These are phyloP conservation scores for Lycia hirtaria DNA, from an alignment of 2,888 invertebrate genomes.

Conservation along the genomic window DNA sequence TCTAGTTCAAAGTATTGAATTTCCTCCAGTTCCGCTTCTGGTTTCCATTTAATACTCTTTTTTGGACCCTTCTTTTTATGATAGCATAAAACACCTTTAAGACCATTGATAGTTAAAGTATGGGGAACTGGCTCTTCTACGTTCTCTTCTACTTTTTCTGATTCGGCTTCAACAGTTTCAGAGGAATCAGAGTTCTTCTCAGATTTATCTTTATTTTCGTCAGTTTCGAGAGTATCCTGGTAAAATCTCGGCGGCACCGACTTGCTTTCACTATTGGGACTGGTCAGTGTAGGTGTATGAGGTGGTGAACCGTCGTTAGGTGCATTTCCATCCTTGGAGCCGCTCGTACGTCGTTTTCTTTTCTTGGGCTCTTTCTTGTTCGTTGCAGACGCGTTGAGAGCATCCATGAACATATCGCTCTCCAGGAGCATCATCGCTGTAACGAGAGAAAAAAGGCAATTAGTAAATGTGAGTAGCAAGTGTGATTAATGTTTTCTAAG, in stretches of 20 bases:
- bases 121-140: constrained; percentile 72
- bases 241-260: constrained; percentile 92
- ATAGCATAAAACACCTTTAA: constrained; percentile 90
- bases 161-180: constrained; percentile 53
- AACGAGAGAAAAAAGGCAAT: constrained; percentile 59
- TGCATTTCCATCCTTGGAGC: constrained; percentile 87
- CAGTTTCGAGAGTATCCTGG: constrained; percentile 94
- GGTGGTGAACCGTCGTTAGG: constrained; percentile 82
- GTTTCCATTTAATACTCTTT: constrained; percentile 92
- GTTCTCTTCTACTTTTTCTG: constrained; percentile 64
- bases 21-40: constrained; percentile 91
- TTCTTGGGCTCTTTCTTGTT: constrained; percentile 91
- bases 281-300: constrained; percentile 80
- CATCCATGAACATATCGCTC: constrained; percentile 97
- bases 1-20: constrained; percentile 97
- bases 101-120: constrained; percentile 83
- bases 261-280: constrained; percentile 75
- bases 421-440: constrained; percentile 92
- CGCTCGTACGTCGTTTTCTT: constrained; percentile 90
- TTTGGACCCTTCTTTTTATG: constrained; percentile 92
- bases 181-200: constrained; percentile 56
- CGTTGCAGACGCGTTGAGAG: constrained; percentile 91
- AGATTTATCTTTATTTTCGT: constrained; percentile 84
- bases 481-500: too few relatives aligned
- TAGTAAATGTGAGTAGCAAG: not conserved